Conservation (phyloP, 1,140 invertebrate species). For the Achroia grisella region DNA sequence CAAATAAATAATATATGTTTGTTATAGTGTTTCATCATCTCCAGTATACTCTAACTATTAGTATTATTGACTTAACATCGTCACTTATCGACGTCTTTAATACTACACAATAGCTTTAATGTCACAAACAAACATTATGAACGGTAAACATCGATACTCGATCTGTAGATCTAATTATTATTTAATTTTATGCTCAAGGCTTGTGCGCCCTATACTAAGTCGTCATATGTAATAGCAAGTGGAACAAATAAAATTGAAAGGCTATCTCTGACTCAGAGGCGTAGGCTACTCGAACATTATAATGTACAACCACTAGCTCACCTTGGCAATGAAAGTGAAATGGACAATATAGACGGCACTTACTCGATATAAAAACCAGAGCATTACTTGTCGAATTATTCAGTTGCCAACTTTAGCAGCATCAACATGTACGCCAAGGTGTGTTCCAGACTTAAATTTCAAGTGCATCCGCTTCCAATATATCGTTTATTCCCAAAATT, state of each 20-base stretch:
- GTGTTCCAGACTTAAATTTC: slow-evolving; percentile 15
- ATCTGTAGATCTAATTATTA: too few relatives aligned
- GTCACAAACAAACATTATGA: too few relatives aligned
- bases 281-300: slow-evolving; percentile 15
- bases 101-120: too few relatives aligned
- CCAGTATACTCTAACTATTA: too few relatives aligned
- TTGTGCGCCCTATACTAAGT: slow-evolving; percentile 16
- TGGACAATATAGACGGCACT: slow-evolving; percentile 28
- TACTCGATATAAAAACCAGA: slow-evolving; percentile 51
- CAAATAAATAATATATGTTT: too few relatives aligned
- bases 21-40: too few relatives aligned
- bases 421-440: slow-evolving; percentile 71
- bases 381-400: slow-evolving; percentile 55
- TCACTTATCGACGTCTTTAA: neutral
- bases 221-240: slow-evolving; percentile 24
- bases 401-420: slow-evolving; percentile 61
- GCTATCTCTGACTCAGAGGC: slow-evolving; percentile 56
- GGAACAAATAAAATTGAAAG: slow-evolving; percentile 64
- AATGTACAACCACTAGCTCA: slow-evolving; percentile 24
- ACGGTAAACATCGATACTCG: too few relatives aligned
- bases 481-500: too few relatives aligned
- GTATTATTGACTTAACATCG: too few relatives aligned
- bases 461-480: too few relatives aligned
- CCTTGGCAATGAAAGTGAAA: slow-evolving; percentile 70
- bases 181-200: slow-evolving; percentile 20